Conservation (phyloP, 2,113 vertebrate species). For the Argyrosomus japonicus region DNA sequence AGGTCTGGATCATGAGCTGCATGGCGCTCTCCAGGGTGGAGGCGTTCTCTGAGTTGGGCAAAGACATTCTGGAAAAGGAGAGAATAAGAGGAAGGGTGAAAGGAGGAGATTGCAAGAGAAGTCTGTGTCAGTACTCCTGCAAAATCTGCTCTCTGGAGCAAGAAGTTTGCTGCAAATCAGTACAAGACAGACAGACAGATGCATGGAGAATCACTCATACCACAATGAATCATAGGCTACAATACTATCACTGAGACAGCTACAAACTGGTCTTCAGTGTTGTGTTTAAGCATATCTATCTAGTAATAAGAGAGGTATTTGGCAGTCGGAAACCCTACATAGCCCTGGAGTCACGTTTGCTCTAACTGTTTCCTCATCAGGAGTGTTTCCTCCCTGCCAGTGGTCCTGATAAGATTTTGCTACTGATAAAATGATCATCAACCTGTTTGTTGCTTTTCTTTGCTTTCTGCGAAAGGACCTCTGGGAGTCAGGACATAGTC, state of each 20-base stretch:
- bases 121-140: neutral
- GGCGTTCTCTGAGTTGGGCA: slow-evolving; percentile 77
- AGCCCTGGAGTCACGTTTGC: neutral
- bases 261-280: neutral
- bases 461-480: slow-evolving; percentile 13
- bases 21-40: slow-evolving; percentile 87
- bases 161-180: slow-evolving; percentile 24
- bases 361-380: slow-evolving; percentile 31
- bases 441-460: slow-evolving; percentile 24
- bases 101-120: neutral
- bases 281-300: neutral
- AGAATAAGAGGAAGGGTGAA: neutral
- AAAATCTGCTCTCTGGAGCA: slow-evolving; percentile 23
- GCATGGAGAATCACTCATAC: neutral
- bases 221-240: neutral
- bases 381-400: slow-evolving; percentile 39
- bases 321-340: slow-evolving; percentile 6
- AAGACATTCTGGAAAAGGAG: slow-evolving; percentile 77
- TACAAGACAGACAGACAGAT: neutral
- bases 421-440: slow-evolving; percentile 52
- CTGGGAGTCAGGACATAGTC: slow-evolving; percentile 47
- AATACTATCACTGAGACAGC: neutral
- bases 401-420: slow-evolving; percentile 49
- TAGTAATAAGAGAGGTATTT: neutral
- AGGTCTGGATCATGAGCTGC: slow-evolving; percentile 89